phyloP scores from a whole-genome alignment of 2,888 invertebrate genomes.

The Nowickia ferox region DNA sequence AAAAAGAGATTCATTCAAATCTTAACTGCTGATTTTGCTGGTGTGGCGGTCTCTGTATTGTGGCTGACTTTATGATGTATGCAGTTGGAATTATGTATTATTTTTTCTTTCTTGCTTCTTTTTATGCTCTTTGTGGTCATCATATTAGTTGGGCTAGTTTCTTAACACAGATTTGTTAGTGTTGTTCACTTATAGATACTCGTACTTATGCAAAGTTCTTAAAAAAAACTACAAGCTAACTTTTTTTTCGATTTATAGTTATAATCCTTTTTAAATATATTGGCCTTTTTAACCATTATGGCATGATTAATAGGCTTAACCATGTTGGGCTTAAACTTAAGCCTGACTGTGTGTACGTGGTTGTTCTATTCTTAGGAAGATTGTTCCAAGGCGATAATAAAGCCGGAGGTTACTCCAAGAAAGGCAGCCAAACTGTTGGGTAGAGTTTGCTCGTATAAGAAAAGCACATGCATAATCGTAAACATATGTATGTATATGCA shows the following conservation, averaged over 20 bases:
- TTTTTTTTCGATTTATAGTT: conserved; percentile 26
- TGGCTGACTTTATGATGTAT: conserved; percentile 41
- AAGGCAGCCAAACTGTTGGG: conserved; percentile 5
- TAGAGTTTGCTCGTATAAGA: background rate
- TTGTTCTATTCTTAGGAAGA: conserved; percentile 49
- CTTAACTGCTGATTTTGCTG: conserved; percentile 56
- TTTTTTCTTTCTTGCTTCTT: background rate
- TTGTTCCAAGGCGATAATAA: conserved; percentile 58
- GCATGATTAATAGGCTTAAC: conserved; percentile 67
- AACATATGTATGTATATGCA: background rate
- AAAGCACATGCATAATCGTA: background rate
- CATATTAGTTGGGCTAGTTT: background rate
- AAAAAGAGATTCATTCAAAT: conserved; percentile 31
- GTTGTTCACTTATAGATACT: conserved; percentile 23
- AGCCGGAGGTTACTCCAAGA: conserved; percentile 40
- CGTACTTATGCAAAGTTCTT: conserved; percentile 31
- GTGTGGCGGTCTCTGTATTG: conserved; percentile 34
- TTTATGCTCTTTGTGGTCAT: conserved; percentile 26
- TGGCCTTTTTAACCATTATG: conserved; percentile 61
- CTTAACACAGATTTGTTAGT: conserved; percentile 10
- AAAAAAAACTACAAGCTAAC: conserved; percentile 2
- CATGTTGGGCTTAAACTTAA: conserved; percentile 50
- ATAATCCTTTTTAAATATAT: conserved; percentile 60
- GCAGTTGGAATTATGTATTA: conserved; percentile 62
- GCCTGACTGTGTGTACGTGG: conserved; percentile 16